Percentiles rank a stretch among this genome's conserved stretches.
These are phyloP conservation scores for Acronicta aceris DNA, from an alignment of 2,888 invertebrate species.

Conservation along the genomic window DNA sequence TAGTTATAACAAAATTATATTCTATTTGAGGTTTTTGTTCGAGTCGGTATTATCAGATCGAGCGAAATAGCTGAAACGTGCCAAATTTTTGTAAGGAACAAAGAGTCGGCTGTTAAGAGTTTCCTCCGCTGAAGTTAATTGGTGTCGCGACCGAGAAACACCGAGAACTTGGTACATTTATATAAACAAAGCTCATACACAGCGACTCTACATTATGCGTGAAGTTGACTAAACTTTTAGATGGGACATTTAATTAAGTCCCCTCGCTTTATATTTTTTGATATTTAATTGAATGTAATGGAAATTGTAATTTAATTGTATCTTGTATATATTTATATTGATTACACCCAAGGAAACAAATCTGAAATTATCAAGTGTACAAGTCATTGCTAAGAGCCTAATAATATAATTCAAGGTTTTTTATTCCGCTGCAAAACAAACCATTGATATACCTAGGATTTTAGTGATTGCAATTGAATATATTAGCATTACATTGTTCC, in stretches of 20 bases:
- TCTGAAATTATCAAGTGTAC: not conserved
- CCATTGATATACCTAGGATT: constrained; percentile 22
- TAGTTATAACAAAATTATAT: constrained; percentile 30
- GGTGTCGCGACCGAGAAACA: constrained; percentile 70
- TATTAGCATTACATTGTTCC: constrained; percentile 48
- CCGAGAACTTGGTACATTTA: constrained; percentile 62
- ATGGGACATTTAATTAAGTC: not conserved
- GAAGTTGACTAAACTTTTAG: constrained; percentile 21
- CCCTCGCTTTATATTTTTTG: constrained; percentile 13
- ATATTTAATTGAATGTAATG: constrained; percentile 1
- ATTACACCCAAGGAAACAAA: constrained; percentile 9
- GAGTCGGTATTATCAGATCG: constrained; percentile 54
- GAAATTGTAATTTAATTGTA: no score
- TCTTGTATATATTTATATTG: not conserved
- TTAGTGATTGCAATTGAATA: constrained; percentile 39
- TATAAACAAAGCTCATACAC: constrained; percentile 58
- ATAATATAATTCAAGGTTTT: constrained; percentile 27
- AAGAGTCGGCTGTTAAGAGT: constrained; percentile 72
- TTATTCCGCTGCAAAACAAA: constrained; percentile 31
- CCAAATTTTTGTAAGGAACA: constrained; percentile 78
- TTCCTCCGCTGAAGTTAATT: constrained; percentile 72
- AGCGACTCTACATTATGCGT: constrained; percentile 30
- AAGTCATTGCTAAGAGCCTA: constrained; percentile 27
- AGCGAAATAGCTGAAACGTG: constrained; percentile 77
- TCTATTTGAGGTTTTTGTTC: constrained; percentile 39